These are phyloP conservation scores for Zosterops pallidus DNA, from an alignment of 2,113 vertebrate species.

Conservation along the genomic window DNA sequence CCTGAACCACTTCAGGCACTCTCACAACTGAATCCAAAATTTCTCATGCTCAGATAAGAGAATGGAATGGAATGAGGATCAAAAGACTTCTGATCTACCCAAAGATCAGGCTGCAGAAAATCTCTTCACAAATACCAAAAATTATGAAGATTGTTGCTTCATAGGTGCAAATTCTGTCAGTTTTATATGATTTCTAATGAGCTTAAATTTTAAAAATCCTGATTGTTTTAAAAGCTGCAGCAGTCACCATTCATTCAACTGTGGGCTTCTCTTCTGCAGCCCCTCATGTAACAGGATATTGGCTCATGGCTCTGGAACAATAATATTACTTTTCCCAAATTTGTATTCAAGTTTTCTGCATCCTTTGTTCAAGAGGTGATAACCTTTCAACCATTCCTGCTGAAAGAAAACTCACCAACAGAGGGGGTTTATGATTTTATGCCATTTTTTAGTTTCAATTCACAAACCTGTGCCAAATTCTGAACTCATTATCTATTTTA, in stretches of 20 bases:
- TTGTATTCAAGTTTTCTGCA: not conserved
- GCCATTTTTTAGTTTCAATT: not conserved
- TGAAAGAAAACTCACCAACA: not conserved
- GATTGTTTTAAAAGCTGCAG: not conserved
- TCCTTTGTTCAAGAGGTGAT: rapidly evolving
- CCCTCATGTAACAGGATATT: not conserved
- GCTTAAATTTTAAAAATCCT: not conserved
- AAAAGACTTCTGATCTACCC: not conserved
- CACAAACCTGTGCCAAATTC: not conserved
- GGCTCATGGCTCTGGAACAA: not conserved
- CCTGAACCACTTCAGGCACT: not conserved
- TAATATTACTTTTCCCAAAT: not conserved
- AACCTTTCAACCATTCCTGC: not conserved
- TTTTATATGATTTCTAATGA: not conserved
- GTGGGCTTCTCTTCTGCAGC: not conserved
- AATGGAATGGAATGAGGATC: not conserved
- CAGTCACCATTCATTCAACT: not conserved
- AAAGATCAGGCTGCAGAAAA: not conserved
- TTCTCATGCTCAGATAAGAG: not conserved
- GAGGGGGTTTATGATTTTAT: rapidly evolving
- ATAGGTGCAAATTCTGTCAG: not conserved
- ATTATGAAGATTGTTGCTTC: rapidly evolving
- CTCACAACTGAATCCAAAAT: not conserved
- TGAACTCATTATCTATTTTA: not conserved
- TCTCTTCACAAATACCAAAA: not conserved